Base-by-base conservation (phyloP, 23 tunicate species). In the Styela plicata region DNA sequence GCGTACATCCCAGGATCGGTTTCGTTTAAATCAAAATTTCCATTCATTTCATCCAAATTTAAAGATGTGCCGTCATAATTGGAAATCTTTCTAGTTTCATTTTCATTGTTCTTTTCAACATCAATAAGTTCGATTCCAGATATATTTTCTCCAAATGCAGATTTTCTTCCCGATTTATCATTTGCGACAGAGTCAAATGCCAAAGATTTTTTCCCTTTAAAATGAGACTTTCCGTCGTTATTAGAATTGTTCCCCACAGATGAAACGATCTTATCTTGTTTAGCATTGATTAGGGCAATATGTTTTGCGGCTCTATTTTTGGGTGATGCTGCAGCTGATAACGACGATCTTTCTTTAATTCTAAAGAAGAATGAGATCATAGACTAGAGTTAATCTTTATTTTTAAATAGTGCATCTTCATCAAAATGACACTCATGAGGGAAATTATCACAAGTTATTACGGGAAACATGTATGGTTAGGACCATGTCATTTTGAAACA, bases 1-100 rank as follows among this genome's bases (percentile, higher is more conserved):
- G 69, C 90, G 36, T 86, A 86, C 17, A 86, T 33, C 28, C 90
- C 89, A 3, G 31, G 17, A 65, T 63, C 33, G 22, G 22, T 30
- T 27, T 34, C 33, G 22, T 85, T 3, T 21, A 10, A 3, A 13
- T 44, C 57, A 13, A 44, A 44, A 29, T 1, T 17, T 53, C 27
- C 84, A 64, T 32, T 27, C 17, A 22, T 3, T 7, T 63, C 35
- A 26, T 63, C 37, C 28, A 22, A 7, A n/a, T 32, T 10, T 3
- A 26, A 5, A 2, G 2, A 21, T 20, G 33, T 25, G 2, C 3
- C 33, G 2, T 69, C 85, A 25, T 69, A 27, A 22, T 81, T 20
- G 13, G n/a, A 20, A 24, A 25, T 17, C 28, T 23, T 57, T 5
- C 73, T 29, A 33, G 25, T 22, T 23, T 35, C 66, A 19, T 27